phyloP scores from a whole-genome alignment of 2,113 vertebrate genomes.

The Phrynosoma platyrhinos region DNA sequence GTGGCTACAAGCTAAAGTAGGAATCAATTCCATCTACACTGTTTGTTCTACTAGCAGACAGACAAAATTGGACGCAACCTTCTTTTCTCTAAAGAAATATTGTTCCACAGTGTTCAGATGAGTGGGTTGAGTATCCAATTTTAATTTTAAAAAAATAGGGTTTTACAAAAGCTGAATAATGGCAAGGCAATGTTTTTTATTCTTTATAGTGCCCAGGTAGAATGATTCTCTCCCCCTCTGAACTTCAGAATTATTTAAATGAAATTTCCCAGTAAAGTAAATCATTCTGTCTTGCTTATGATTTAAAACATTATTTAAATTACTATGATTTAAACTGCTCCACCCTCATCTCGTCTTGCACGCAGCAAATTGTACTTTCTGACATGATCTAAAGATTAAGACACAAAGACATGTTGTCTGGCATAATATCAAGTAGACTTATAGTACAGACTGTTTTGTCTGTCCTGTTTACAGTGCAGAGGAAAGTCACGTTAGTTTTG shows the following conservation, averaged over 20 bases:
- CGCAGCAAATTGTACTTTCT: slow-evolving; percentile 32
- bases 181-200: not conserved
- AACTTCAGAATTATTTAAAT: not conserved
- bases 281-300: not conserved
- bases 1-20: not conserved
- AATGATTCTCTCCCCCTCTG: not conserved
- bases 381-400: slow-evolving; percentile 6
- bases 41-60: not conserved
- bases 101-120: not conserved
- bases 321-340: not conserved
- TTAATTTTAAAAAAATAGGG: not conserved
- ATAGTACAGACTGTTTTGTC: slow-evolving; percentile 30
- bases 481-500: not conserved
- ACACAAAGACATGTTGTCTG: slow-evolving; percentile 30
- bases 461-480: not conserved
- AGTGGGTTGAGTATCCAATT: not conserved
- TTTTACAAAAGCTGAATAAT: not conserved
- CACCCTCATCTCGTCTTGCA: not conserved
- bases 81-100: not conserved
- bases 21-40: not conserved
- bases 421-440: slow-evolving; percentile 22
- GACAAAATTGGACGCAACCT: no score
- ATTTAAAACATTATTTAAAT: not conserved
- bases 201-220: not conserved
- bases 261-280: not conserved